Conservation (phyloP, 2,888 invertebrate species). For the Elmis aenea region DNA sequence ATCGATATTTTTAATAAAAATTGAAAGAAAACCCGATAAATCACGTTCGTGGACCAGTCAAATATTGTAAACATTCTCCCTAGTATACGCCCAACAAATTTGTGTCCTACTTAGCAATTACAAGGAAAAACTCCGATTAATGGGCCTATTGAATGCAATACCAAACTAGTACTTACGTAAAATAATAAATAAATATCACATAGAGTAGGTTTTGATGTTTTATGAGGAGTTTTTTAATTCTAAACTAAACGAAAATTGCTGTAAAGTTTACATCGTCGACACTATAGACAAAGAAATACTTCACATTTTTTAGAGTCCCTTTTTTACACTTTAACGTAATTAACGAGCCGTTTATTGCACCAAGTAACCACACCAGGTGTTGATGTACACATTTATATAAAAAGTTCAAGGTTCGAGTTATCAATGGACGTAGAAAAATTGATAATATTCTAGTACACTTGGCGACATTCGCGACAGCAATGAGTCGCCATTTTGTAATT, state of each 20-base stretch:
- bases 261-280: slow-evolving; percentile 21
- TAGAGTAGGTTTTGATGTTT: slow-evolving; percentile 10
- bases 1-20: slow-evolving; percentile 39
- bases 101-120: slow-evolving; percentile 39
- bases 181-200: slow-evolving; percentile 17
- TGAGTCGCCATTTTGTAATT: slow-evolving; percentile 44
- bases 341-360: not conserved
- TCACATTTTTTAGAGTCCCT: slow-evolving; percentile 41
- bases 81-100: slow-evolving; percentile 42
- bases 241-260: slow-evolving; percentile 13
- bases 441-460: slow-evolving; percentile 20
- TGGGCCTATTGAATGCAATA: too few relatives aligned
- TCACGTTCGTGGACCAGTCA: slow-evolving; percentile 41
- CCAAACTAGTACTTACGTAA: slow-evolving; percentile 16
- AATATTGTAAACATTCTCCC: slow-evolving; percentile 39
- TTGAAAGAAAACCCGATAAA: slow-evolving; percentile 38
- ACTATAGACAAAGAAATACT: slow-evolving; percentile 42
- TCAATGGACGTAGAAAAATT: slow-evolving; percentile 9
- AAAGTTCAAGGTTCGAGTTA: slow-evolving; percentile 1
- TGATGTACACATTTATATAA: slow-evolving; percentile 9
- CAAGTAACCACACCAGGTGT: not conserved
- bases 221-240: slow-evolving; percentile 6
- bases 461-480: slow-evolving; percentile 34
- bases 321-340: slow-evolving; percentile 27
- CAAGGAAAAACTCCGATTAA: not conserved